Evolutionary conservation across 1,140 invertebrate genomes (phyloP), one percentile per base, ranked within the genome.

Genomic region (Theocolax elegans): DNA sequence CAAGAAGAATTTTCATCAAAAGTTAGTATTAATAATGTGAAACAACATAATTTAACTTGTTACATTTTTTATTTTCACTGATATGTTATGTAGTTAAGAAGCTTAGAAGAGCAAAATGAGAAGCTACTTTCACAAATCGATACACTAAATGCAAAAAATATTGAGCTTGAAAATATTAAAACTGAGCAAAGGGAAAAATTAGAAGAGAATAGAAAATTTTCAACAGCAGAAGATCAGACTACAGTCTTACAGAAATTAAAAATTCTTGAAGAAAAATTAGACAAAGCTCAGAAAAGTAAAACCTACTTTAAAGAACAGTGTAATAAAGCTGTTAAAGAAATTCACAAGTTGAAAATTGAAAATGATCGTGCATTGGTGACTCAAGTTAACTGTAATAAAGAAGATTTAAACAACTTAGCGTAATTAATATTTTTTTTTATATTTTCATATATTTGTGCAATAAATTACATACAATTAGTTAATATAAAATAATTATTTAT

Each of bases 301-400:
- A 72, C 83, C 38, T 90, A 89, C 79, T 90, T 89, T 74, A 89
- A 90, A 79, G 87, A 89, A 79, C 85, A 89, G 74, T 90, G 88
- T 88, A 83, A 81, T 2, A 84, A 86, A 31, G 86, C 87, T 4
- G 83, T 89, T 15, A 79, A 86, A 13, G 89, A 90, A 73, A 83
- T 89, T 71, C 88, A 89, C 68, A 78, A 77, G 46, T 75, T 85
- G 56, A 89, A 88, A 77, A 79, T 81, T 19, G 75, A 83, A 74
- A 77, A 85, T 73, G 80, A 88, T 38, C 71, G 82, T 38, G 77
- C 83, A 10, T 75, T 88, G 71, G 75, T 88, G 66, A 49, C 77
- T 12, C 85, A 87, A 73, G 81, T 87, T 3, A 83, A 85, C 73
- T 81, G 74, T 8, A 86, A 76, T 62, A 85, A 81, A 48, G 83